Conservation (phyloP, 1,140 invertebrate species). For the Drosophila takahashii region DNA sequence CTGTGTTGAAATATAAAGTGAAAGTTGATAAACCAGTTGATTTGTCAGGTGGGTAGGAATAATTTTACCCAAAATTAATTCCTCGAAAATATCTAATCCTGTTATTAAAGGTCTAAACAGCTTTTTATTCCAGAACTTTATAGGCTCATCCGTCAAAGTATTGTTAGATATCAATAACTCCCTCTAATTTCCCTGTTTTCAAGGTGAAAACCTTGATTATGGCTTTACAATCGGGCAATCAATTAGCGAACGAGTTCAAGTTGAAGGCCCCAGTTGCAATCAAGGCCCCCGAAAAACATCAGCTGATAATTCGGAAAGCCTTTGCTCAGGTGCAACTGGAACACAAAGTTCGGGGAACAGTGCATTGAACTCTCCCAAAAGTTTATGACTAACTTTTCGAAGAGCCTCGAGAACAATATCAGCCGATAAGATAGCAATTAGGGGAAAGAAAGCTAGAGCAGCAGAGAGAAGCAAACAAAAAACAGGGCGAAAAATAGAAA, state of each 20-base stretch:
- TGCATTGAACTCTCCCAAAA: constrained; percentile 63
- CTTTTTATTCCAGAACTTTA: neutral
- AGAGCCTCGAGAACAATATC: constrained; percentile 13
- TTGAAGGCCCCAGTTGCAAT: constrained; percentile 43
- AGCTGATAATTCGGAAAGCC: constrained; percentile 35
- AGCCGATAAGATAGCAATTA: constrained; percentile 38
- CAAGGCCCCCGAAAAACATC: constrained; percentile 9
- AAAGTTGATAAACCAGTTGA: neutral
- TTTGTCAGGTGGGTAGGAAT: too few relatives aligned
- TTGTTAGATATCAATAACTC: neutral
- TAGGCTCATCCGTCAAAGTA: neutral
- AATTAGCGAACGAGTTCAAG: constrained; percentile 41
- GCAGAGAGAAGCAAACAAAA: constrained; percentile 14
- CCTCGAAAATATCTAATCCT: too few relatives aligned
- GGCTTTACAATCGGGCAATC: constrained; percentile 1
- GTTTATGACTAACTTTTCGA: constrained; percentile 55
- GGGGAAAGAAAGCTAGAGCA: constrained; percentile 23
- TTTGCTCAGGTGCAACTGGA: constrained; percentile 55
- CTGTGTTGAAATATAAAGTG: too few relatives aligned
- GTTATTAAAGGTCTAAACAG: too few relatives aligned
- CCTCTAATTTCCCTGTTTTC: neutral
- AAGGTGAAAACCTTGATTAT: constrained; percentile 3
- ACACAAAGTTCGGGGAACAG: constrained; percentile 33
- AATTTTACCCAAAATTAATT: too few relatives aligned
- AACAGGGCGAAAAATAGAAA: constrained; percentile 23